phyloP scores from a whole-genome alignment of 2,113 vertebrate genomes.

The Bostrychus sinensis region DNA sequence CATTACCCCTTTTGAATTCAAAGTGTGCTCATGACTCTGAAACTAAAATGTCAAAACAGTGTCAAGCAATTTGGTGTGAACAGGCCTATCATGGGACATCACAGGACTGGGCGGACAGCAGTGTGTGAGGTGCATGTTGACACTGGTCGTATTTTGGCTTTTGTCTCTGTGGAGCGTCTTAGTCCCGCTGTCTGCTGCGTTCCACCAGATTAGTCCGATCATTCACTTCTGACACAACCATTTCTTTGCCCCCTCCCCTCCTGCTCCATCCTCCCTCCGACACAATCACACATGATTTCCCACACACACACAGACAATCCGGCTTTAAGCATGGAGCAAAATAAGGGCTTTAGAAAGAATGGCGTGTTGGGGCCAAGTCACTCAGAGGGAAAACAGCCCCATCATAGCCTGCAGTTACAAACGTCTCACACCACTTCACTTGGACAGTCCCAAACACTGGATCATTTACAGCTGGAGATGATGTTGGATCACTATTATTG shows the following conservation, averaged over 20 bases:
- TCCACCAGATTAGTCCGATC: constrained; percentile 72
- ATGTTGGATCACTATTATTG: constrained; percentile 1
- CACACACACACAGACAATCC: constrained; percentile 24
- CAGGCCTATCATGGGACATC: constrained; percentile 23
- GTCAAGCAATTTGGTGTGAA: constrained; percentile 13
- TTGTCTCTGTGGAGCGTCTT: constrained; percentile 54
- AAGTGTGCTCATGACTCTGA: constrained; percentile 4
- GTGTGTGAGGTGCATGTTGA: constrained; percentile 32
- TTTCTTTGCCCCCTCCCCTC: constrained; percentile 41
- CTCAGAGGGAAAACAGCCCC: constrained; percentile 58
- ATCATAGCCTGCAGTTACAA: constrained; percentile 52
- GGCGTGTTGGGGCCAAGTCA: constrained; percentile 34
- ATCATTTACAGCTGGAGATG: constrained; percentile 30
- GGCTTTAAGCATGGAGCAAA: constrained; percentile 29
- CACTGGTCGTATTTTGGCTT: constrained; percentile 54
- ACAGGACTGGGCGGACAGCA: constrained; percentile 23
- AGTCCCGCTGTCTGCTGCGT: constrained; percentile 60
- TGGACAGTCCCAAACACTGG: constrained; percentile 34
- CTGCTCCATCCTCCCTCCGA: constrained; percentile 13
- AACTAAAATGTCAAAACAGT: constrained; percentile 4
- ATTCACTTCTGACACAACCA: constrained; percentile 69
- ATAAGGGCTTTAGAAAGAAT: constrained; percentile 26
- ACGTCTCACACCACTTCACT: constrained; percentile 56
- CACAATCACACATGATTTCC: constrained; percentile 14
- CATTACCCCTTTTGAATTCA: background rate